A percentile compares a stretch with the other conserved stretches of the same genome.
Evolutionary conservation across 2,113 vertebrate genomes (phyloP).

Genomic region (Pelodiscus sinensis): DNA sequence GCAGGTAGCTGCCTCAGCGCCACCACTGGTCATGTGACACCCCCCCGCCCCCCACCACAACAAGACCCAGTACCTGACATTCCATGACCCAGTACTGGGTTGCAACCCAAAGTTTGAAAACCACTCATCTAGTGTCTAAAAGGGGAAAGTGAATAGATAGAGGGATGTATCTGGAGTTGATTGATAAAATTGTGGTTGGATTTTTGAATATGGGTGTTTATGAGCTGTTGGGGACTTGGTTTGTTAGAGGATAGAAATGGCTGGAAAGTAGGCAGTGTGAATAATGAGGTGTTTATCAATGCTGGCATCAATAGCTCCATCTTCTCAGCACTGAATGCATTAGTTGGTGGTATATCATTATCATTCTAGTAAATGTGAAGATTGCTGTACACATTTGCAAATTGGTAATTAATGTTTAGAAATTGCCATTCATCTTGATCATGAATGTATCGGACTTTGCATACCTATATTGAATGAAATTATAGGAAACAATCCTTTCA

Average conservation of each 20-base stretch:
- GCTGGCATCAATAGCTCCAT: conserved; percentile 2
- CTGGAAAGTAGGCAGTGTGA: neutral
- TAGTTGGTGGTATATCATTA: conserved; percentile 3
- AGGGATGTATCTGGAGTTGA: neutral
- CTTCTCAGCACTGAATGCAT: neutral
- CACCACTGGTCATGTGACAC: no score
- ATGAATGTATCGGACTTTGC: neutral
- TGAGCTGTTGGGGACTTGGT: neutral
- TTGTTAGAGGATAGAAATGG: neutral
- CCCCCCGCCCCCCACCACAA: no score
- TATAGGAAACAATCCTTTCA: neutral
- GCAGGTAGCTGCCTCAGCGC: no score
- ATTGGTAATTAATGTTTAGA: neutral
- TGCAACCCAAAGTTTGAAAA: no score
- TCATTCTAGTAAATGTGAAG: neutral
- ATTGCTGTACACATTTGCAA: neutral
- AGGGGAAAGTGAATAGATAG: neutral
- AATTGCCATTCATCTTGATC: neutral
- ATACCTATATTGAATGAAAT: neutral
- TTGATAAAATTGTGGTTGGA: neutral
- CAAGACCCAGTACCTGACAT: no score
- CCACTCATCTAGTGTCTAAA: no score
- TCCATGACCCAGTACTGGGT: no score
- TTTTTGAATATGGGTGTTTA: neutral
- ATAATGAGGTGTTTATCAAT: neutral